phyloP scores from a whole-genome alignment of 1,140 invertebrate species.

The Caenorhabditis brenneri region DNA sequence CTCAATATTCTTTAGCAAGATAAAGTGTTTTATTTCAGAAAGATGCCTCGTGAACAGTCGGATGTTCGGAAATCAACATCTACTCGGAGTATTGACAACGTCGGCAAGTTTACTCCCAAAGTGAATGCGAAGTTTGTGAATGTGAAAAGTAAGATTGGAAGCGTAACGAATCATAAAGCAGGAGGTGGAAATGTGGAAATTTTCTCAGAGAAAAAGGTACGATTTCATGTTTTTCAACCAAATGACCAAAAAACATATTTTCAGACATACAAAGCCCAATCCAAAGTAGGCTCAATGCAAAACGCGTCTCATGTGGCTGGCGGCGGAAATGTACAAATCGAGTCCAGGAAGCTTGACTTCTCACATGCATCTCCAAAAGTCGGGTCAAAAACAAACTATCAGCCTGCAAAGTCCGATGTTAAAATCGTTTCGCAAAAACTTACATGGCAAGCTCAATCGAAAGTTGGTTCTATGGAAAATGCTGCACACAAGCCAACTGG shows the following conservation, averaged over 20 bases:
- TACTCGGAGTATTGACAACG: conserved; percentile 24
- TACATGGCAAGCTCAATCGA: conserved; percentile 45
- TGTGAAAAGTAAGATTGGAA: conserved; percentile 46
- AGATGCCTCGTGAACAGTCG: neutral
- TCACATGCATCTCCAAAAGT: conserved; percentile 20
- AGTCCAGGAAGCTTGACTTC: neutral
- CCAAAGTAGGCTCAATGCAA: conserved; percentile 89
- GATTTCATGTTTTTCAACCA: neutral
- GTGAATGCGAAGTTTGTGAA: conserved; percentile 33
- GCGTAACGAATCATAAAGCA: conserved; percentile 46
- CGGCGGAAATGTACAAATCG: conserved; percentile 54
- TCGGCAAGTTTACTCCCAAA: neutral
- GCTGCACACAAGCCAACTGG: conserved; percentile 80
- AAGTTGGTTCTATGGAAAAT: conserved; percentile 88
- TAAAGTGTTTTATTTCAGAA: neutral
- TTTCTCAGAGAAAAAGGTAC: conserved; percentile 54
- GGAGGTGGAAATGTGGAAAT: conserved; percentile 53
- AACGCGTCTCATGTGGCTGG: conserved; percentile 84
- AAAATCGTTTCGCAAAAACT: conserved; percentile 42
- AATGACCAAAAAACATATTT: conserved; percentile 69
- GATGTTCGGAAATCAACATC: conserved; percentile 13
- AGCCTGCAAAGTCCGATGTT: neutral
- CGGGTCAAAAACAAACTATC: conserved; percentile 4
- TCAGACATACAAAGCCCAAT: conserved; percentile 88
- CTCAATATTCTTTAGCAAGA: neutral